Conservation (phyloP, 2,113 vertebrate species). For the Amblyopsis rosae region DNA sequence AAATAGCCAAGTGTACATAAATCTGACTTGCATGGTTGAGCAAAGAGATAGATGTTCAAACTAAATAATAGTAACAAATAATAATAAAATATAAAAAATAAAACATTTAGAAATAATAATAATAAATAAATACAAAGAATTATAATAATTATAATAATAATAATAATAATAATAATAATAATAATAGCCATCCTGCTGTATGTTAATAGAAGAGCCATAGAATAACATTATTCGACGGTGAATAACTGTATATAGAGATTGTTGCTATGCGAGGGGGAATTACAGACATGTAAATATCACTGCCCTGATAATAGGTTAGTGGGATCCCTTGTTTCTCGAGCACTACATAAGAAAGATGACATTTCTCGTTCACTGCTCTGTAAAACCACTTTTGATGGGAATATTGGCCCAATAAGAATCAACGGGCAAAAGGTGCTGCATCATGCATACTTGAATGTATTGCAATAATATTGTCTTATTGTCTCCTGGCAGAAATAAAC, state of each 20-base stretch:
- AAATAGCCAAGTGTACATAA: not conserved
- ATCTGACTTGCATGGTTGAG: not conserved
- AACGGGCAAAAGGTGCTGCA: too few relatives aligned
- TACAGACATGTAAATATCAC: conserved; percentile 11
- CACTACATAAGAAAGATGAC: not conserved
- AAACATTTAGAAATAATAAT: not conserved
- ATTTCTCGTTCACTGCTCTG: not conserved
- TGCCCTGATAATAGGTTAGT: conserved; percentile 6
- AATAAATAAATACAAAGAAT: conserved; percentile 7
- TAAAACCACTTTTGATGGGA: too few relatives aligned
- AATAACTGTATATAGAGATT: not conserved
- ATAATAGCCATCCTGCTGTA: too few relatives aligned
- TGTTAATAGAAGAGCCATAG: too few relatives aligned
- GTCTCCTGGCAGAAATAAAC: too few relatives aligned
- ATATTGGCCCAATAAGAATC: too few relatives aligned
- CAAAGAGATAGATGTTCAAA: too few relatives aligned
- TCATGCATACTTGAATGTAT: too few relatives aligned
- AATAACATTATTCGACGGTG: too few relatives aligned
- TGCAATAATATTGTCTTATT: too few relatives aligned
- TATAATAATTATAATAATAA: too few relatives aligned
- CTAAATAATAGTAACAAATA: not conserved
- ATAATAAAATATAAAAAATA: conserved; percentile 4
- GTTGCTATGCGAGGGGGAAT: conserved; percentile 27
- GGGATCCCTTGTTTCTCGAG: not conserved
- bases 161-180: too few relatives aligned